Conservation (phyloP, 2,888 invertebrate species). For the Cantharis rufa region DNA sequence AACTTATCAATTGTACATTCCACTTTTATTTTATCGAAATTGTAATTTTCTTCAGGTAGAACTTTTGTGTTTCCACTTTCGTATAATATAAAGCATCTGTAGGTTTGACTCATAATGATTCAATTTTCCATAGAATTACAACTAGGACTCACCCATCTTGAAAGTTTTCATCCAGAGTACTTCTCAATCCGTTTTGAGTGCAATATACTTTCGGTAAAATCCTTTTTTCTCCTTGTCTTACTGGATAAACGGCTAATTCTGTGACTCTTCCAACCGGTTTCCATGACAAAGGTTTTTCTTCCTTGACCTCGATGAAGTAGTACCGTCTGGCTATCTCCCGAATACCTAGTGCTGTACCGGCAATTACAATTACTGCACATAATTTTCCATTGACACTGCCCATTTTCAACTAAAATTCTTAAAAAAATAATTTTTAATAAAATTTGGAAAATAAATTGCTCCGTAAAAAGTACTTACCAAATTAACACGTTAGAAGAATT, state of each 20-base stretch:
- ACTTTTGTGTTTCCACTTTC: not conserved
- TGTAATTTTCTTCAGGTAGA: not conserved
- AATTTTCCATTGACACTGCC: too few species aligned
- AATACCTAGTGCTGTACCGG: not conserved
- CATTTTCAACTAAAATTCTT: not conserved
- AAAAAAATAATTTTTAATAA: not conserved
- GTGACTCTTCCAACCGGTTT: constrained; percentile 46
- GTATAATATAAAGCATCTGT: constrained; percentile 4
- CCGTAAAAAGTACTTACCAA: too few species aligned
- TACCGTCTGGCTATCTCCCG: not conserved
- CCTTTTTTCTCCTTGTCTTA: constrained; percentile 49
- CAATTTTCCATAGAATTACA: not conserved
- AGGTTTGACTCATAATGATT: not conserved
- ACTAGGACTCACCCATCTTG: not conserved
- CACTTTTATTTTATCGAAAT: not conserved
- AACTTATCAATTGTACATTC: constrained; percentile 28
- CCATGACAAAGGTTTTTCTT: constrained; percentile 44
- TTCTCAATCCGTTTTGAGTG: constrained; percentile 47
- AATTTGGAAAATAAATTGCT: too few species aligned
- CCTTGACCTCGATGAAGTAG: constrained; percentile 34
- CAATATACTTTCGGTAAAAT: constrained; percentile 43
- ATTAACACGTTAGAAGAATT: too few species aligned
- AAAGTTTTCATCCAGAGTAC: constrained; percentile 22
- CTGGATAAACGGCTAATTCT: constrained; percentile 49
- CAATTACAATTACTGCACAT: not conserved